Evolutionary conservation across 1,140 invertebrate species (phyloP).

Genomic region (Laodelphax striatellus): DNA sequence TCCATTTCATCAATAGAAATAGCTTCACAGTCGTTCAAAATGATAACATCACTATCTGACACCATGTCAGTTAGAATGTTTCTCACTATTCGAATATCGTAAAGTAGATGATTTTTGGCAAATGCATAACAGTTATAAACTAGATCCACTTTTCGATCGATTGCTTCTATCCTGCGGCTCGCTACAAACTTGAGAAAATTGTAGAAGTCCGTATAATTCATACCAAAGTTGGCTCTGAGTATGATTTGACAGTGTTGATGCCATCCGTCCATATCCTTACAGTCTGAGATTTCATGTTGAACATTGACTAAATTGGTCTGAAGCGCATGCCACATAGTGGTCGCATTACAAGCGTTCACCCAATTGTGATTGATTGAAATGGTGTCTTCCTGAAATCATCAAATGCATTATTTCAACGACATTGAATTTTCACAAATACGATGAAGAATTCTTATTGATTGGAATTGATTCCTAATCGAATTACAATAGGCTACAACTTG

Average conservation of each 20-base stretch:
- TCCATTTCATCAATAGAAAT: neutral
- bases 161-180: conserved; percentile 34
- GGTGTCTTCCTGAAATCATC: conserved; percentile 62
- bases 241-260: conserved; percentile 64
- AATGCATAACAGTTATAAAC: conserved; percentile 28
- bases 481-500: too few relatives aligned
- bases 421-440: too few relatives aligned
- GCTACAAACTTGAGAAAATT: conserved; percentile 53
- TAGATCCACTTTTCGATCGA: conserved; percentile 24
- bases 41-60: neutral
- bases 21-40: conserved; percentile 4
- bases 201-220: conserved; percentile 63
- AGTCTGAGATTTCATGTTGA: conserved; percentile 66
- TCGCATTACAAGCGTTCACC: conserved; percentile 85
- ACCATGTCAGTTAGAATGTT: conserved; percentile 5
- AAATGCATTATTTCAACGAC: neutral
- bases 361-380: conserved; percentile 98
- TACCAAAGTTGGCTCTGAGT: conserved; percentile 68
- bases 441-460: too few relatives aligned
- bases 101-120: conserved; percentile 33
- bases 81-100: conserved; percentile 29
- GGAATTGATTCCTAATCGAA: too few relatives aligned
- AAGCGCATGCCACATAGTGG: conserved; percentile 57
- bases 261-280: conserved; percentile 56
- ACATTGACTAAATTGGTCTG: conserved; percentile 52